Evolutionary conservation across 2,888 invertebrate genomes (phyloP).

Genomic region (Cantharis rustica): DNA sequence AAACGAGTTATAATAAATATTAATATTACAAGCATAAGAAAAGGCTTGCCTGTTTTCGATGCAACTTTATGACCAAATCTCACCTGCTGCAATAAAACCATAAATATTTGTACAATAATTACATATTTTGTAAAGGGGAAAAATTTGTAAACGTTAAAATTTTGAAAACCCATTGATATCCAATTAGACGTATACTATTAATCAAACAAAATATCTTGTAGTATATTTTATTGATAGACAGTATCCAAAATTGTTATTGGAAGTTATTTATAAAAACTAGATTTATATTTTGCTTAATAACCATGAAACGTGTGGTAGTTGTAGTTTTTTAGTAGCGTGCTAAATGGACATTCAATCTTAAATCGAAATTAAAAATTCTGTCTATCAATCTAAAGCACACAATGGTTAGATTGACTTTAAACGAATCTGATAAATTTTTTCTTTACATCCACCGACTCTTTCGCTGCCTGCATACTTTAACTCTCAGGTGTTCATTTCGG

Average conservation of each 20-base stretch:
- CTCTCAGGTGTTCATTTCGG: conserved; percentile 44
- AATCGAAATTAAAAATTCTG: conserved; percentile 50
- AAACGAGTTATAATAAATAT: conserved; percentile 57
- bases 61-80: conserved; percentile 42
- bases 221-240: neutral
- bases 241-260: neutral
- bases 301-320: conserved; percentile 12
- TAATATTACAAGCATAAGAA: conserved; percentile 53
- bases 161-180: neutral
- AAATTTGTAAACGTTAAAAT: conserved; percentile 31
- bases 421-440: conserved; percentile 53
- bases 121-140: conserved; percentile 49
- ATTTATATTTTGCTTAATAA: neutral
- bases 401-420: conserved; percentile 53
- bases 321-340: conserved; percentile 47
- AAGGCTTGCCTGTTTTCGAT: conserved; percentile 43
- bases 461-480: conserved; percentile 26
- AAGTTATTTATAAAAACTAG: neutral
- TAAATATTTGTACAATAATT: conserved; percentile 56
- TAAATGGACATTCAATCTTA: conserved; percentile 49
- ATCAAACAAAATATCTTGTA: conserved; percentile 3
- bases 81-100: conserved; percentile 57
- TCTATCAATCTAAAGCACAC: conserved; percentile 52
- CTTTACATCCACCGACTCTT: conserved; percentile 44
- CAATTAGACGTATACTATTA: conserved; percentile 18